A percentile compares a stretch with the other conserved stretches of the same genome.
These are phyloP conservation scores for Biston betularia DNA, from an alignment of 2,888 invertebrate species.

Conservation along the genomic window DNA sequence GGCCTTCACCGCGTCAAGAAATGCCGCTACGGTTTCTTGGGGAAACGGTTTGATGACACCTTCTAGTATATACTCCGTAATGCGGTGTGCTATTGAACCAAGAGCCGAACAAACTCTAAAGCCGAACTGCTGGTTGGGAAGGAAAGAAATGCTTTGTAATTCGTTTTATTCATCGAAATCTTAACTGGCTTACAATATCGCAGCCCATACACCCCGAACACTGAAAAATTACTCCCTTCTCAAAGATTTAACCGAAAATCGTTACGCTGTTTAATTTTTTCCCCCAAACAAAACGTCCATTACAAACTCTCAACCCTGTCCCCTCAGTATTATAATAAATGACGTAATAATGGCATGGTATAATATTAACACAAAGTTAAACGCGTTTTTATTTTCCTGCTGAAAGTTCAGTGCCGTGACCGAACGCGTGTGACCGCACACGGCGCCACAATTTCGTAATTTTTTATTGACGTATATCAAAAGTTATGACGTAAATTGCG, in stretches of 20 bases:
- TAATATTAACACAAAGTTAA: conserved; percentile 86
- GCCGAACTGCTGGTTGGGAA: too few species aligned
- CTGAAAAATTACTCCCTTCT: conserved; percentile 71
- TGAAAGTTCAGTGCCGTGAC: conserved; percentile 74
- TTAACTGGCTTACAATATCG: conserved; percentile 45
- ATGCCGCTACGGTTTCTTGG: too few species aligned
- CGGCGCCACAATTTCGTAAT: conserved; percentile 15
- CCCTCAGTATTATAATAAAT: conserved; percentile 85
- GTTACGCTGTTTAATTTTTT: conserved; percentile 73
- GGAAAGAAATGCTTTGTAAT: too few species aligned
- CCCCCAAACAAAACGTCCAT: conserved; percentile 83
- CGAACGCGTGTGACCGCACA: too few species aligned
- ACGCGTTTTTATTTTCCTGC: conserved; percentile 83
- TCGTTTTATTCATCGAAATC: conserved; percentile 12
- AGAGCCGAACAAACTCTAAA: too few species aligned
- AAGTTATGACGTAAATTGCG: conserved; percentile 78
- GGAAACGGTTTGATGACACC: too few species aligned
- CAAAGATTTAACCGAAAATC: conserved; percentile 72
- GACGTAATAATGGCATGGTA: conserved; percentile 85
- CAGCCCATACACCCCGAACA: conserved; percentile 56
- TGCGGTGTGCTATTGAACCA: too few species aligned
- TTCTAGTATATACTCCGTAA: too few species aligned
- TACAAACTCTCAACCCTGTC: conserved; percentile 81
- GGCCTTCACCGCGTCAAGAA: too few species aligned
- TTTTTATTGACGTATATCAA: conserved; percentile 46